Percentiles rank a stretch among this genome's conserved stretches.
These are phyloP conservation scores for Callyntrura sp. DNA, from an alignment of 2,888 invertebrate genomes.

Conservation along the genomic window DNA sequence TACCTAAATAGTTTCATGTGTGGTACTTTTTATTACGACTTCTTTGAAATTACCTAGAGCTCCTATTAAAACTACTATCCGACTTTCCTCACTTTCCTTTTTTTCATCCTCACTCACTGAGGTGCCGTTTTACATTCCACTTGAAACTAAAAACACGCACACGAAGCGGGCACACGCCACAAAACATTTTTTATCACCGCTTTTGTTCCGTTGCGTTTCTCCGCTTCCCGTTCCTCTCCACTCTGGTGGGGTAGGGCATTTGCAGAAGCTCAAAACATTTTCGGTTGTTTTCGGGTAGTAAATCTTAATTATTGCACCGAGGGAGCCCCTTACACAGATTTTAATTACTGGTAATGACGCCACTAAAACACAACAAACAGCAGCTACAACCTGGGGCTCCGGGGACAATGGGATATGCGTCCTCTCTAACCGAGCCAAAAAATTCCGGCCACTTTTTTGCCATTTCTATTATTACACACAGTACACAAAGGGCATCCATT, in stretches of 20 bases:
- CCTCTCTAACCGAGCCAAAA: too few species aligned
- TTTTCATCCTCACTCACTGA: neutral
- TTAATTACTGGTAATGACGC: slow-evolving; percentile 73
- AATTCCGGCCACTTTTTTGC: too few species aligned
- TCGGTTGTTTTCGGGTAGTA: slow-evolving; percentile 30
- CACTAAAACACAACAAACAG: slow-evolving; percentile 34
- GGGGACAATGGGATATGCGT: too few species aligned
- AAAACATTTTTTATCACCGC: neutral
- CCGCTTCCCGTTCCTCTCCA: neutral
- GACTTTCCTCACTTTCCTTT: neutral
- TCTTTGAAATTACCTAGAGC: too few species aligned
- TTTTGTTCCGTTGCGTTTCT: neutral
- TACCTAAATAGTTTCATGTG: too few species aligned
- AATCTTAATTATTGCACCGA: slow-evolving; percentile 70
- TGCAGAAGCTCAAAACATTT: too few species aligned
- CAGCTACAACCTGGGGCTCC: neutral
- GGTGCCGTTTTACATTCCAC: neutral
- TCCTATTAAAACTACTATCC: too few species aligned
- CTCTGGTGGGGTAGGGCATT: too few species aligned
- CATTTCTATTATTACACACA: neutral
- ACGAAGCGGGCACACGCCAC: too few species aligned
- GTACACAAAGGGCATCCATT: neutral
- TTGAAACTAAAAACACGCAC: neutral
- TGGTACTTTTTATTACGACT: too few species aligned
- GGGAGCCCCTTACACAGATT: slow-evolving; percentile 56